A percentile compares a stretch with the other conserved stretches of the same genome.
Conservation (phyloP, 2,113 vertebrate species). For the Lepus timidus region DNA sequence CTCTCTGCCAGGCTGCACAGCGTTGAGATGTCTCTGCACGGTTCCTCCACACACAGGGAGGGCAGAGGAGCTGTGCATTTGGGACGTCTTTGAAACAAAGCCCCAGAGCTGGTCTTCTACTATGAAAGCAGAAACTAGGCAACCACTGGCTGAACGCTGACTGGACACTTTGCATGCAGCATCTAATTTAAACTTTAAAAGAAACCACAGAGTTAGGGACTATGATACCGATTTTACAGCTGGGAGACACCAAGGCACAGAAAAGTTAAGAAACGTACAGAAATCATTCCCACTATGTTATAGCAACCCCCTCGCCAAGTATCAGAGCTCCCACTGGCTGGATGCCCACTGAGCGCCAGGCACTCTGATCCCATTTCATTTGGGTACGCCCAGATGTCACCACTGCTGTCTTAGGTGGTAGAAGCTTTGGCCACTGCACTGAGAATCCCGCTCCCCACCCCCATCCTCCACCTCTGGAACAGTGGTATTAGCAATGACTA, state of each 20-base stretch:
- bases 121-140: background rate
- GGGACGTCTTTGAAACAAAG: background rate
- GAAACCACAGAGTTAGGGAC: background rate
- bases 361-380: background rate
- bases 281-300: background rate
- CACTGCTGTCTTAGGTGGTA: background rate
- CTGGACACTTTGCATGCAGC: background rate
- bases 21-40: background rate
- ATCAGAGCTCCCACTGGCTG: background rate
- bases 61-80: fast-evolving
- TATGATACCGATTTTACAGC: background rate
- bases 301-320: background rate
- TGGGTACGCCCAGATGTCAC: background rate
- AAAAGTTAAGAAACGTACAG: background rate
- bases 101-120: background rate
- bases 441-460: background rate
- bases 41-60: background rate
- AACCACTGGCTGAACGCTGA: background rate
- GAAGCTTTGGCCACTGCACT: background rate
- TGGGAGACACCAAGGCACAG: background rate
- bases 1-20: background rate
- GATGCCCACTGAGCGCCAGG: background rate
- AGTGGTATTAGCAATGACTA: background rate
- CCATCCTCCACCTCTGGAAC: too few relatives aligned
- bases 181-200: background rate